These are phyloP conservation scores for Daphoenositta chrysoptera DNA, from an alignment of 2,113 vertebrate species.

Conservation along the genomic window DNA sequence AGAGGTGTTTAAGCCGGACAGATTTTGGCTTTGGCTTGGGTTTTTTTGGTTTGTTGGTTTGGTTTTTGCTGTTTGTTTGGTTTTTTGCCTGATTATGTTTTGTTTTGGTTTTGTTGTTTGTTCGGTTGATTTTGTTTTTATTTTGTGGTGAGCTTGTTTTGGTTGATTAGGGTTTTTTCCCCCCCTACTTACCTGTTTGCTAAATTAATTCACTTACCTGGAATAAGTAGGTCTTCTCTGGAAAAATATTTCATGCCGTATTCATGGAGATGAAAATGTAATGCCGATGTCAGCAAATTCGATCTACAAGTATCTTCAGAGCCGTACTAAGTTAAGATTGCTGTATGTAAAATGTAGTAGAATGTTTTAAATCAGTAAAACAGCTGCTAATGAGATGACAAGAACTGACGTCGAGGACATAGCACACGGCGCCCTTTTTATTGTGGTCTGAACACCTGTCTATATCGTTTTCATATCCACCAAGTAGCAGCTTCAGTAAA, in stretches of 20 bases:
- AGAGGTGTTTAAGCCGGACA: neutral
- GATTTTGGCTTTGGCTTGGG: neutral
- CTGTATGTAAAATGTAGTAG: neutral
- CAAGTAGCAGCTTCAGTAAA: neutral
- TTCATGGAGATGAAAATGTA: neutral
- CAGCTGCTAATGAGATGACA: neutral
- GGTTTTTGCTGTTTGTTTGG: neutral
- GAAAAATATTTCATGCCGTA: neutral
- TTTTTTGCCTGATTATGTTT: neutral
- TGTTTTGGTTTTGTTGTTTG: neutral
- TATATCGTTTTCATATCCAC: neutral
- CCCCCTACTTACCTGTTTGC: neutral
- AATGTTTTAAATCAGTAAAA: neutral
- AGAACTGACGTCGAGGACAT: rapidly evolving
- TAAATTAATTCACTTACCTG: neutral
- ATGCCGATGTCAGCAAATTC: neutral
- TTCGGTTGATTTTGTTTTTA: rapidly evolving
- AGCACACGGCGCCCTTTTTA: neutral
- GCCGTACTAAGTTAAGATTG: neutral
- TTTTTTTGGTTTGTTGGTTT: neutral
- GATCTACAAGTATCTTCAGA: neutral
- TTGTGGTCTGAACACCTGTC: neutral
- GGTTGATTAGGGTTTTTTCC: neutral
- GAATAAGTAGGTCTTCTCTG: neutral
- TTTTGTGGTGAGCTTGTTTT: neutral